Base-by-base conservation (phyloP, 2,113 vertebrate species). In the Rhinoptilus africanus region DNA sequence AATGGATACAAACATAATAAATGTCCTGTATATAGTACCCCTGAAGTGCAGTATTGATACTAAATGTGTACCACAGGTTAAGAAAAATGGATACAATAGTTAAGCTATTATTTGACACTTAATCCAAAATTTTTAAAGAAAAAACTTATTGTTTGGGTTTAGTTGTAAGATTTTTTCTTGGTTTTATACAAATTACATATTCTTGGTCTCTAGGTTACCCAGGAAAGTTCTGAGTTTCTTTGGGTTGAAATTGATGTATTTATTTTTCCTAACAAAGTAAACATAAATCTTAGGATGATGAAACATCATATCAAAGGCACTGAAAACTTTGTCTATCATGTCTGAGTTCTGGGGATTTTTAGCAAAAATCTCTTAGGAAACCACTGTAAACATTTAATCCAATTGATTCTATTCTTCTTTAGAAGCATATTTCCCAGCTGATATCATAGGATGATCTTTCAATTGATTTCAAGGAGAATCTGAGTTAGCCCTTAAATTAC, bases 21-120 rank as follows among this genome's bases (percentile, higher is more conserved):
- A n/a, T 2, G 0, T 14, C 12, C 68, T 17, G 8, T 59, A 56
- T 60, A 51, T 56, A 14, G 5, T 64, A 50, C 21, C 2, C 1
- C 8, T 56, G 10, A 73, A 48, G 17, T n/a, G 51, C 28, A 48
- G 1, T 4, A 26, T 37, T 67, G 30, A 15, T 51, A 51, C 2
- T 41, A 56, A 71, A 68, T 22, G 1, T 39, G 9, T 48, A 39
- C 1, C 14, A 8, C 12, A 53, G 8, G 5, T 69, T 66, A 82
- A 69, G 6, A 60, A 43, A 71, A 71, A 76, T 1, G 0, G 15
- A 43, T 57, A 10, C 4, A 48, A 23, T 15, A 41, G 1, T 34
- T 59, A n/a, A 7, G 3, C 3, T 39, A 63, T 41, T 73, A 51
- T 53, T 66, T 85, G 50, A 32, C 6, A n/a, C 6, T 59, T 32